These are phyloP conservation scores for Pachyramphus minor DNA, from an alignment of 2,113 vertebrate genomes.

Conservation along the genomic window DNA sequence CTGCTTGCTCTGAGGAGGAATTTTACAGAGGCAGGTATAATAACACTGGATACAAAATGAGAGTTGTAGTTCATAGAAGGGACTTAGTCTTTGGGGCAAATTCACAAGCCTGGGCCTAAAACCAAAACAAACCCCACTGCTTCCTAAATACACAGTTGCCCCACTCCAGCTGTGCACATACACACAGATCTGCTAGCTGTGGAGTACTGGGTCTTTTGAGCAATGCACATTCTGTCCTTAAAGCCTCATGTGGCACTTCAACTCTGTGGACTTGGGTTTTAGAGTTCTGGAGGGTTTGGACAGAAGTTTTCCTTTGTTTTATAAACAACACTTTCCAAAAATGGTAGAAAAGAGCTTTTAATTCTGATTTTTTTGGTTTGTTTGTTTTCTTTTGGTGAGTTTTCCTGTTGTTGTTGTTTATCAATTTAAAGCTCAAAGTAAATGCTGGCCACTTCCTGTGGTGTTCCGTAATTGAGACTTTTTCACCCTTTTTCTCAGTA, in stretches of 20 bases:
- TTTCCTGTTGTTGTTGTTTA: background rate
- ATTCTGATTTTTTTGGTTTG: background rate
- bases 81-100: background rate
- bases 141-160: background rate
- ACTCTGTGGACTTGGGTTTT: accelerated
- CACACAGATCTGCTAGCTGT: background rate
- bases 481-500: background rate
- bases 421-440: background rate
- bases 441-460: background rate
- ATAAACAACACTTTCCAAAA: background rate
- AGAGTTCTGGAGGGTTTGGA: background rate
- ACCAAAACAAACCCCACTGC: background rate
- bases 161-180: background rate
- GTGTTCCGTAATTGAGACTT: background rate
- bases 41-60: background rate
- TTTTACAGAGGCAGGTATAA: background rate
- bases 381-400: too few relatives aligned
- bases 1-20: background rate
- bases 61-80: background rate
- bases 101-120: background rate
- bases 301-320: background rate
- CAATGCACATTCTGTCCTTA: background rate
- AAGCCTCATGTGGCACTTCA: background rate
- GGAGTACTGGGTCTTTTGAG: background rate
- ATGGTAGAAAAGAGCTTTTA: background rate